These are phyloP conservation scores for Colistium nudipinnis DNA, from an alignment of 2,113 vertebrate genomes.

Conservation along the genomic window DNA sequence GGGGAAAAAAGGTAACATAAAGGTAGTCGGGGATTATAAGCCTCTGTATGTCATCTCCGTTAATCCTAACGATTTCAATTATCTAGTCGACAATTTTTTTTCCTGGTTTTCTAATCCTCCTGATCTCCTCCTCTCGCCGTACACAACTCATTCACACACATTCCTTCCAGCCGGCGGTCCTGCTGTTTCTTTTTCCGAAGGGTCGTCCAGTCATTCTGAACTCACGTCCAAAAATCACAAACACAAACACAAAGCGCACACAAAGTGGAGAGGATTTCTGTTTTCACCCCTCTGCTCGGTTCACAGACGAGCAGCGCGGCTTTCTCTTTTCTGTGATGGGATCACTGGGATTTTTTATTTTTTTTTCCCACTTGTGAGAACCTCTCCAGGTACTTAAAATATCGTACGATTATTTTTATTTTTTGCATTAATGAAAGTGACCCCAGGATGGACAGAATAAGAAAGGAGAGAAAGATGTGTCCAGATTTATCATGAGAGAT, in stretches of 20 bases:
- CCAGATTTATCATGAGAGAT: no score
- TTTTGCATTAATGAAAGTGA: background rate
- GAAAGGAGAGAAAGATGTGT: constrained; percentile 3
- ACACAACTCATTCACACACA: constrained; percentile 16
- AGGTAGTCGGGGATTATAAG: background rate
- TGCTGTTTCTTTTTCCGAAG: constrained; percentile 21
- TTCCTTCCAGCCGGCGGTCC: constrained; percentile 1
- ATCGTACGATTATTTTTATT: background rate
- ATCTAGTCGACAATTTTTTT: constrained; percentile 24
- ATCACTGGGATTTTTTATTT: constrained; percentile 15
- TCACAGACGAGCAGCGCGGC: background rate
- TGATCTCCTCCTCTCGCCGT: constrained; percentile 9
- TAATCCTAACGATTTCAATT: constrained; percentile 42
- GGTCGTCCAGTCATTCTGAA: constrained; percentile 33
- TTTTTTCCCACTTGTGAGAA: background rate
- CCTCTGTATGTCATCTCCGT: background rate
- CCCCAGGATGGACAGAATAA: constrained; percentile 2
- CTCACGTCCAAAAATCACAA: background rate
- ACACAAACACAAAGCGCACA: background rate
- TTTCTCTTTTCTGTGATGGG: background rate
- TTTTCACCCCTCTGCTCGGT: constrained; percentile 6
- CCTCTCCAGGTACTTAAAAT: background rate
- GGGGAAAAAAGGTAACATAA: no score
- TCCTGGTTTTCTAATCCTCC: constrained; percentile 26
- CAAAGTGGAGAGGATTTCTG: constrained; percentile 4